These are phyloP conservation scores for Drosophila paranaensis DNA, from an alignment of 2,888 invertebrate species.

Conservation along the genomic window DNA sequence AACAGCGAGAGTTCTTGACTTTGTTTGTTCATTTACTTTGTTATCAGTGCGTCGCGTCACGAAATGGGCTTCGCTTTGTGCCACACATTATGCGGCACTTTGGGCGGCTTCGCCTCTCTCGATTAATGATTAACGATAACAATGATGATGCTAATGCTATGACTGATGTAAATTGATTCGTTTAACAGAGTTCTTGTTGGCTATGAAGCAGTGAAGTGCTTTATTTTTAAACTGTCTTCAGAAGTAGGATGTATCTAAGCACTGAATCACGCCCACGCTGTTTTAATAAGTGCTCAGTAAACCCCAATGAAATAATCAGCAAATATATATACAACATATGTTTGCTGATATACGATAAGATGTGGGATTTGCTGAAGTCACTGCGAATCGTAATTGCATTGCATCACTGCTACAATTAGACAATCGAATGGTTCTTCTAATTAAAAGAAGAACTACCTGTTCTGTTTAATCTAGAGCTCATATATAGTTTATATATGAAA, in stretches of 20 bases:
- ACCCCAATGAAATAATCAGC: conserved; percentile 6
- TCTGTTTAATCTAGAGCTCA: not conserved
- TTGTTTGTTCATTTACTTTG: conserved; percentile 54
- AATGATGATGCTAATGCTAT: conserved; percentile 17
- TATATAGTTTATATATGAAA: too few relatives aligned
- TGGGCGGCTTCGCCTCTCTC: conserved; percentile 5
- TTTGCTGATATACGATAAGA: conserved; percentile 23
- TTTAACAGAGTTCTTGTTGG: conserved; percentile 9
- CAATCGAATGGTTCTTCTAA: not conserved
- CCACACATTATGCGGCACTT: conserved; percentile 55
- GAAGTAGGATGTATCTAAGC: conserved; percentile 4
- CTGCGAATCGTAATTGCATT: conserved; percentile 1
- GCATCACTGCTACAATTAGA: conserved; percentile 30
- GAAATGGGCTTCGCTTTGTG: conserved; percentile 62
- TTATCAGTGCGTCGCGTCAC: conserved; percentile 67
- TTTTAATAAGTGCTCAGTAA: conserved; percentile 10
- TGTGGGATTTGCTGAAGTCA: not conserved
- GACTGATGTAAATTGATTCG: conserved; percentile 34
- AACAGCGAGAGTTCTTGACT: conserved; percentile 32
- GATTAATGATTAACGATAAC: conserved; percentile 18
- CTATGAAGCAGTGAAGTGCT: not conserved
- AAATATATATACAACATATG: conserved; percentile 12
- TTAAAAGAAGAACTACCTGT: not conserved
- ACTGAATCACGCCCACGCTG: conserved; percentile 27
- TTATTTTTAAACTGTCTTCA: conserved; percentile 1